Evolutionary conservation across 1,140 invertebrate species (phyloP).

Genomic region (Microplitis mediator): DNA sequence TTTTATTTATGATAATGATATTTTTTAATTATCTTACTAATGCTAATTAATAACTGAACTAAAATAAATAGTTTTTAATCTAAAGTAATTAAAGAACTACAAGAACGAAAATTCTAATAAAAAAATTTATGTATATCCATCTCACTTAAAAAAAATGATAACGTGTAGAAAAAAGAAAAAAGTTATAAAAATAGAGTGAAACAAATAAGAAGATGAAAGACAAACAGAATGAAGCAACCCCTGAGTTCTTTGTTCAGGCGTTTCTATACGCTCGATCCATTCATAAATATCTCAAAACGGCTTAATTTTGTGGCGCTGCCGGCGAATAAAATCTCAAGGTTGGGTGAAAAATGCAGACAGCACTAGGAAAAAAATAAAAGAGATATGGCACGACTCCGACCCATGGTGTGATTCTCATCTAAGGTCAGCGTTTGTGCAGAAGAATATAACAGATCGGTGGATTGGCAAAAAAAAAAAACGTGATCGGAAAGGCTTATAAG

Average conservation of each 20-base stretch:
- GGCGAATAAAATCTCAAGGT: slow-evolving; percentile 57
- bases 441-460: slow-evolving; percentile 13
- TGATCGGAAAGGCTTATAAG: slow-evolving; percentile 1
- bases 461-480: background rate
- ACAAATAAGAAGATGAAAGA: background rate
- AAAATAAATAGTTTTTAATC: too few relatives aligned
- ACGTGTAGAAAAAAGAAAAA: background rate
- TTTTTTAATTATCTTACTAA: too few relatives aligned
- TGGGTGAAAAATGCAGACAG: slow-evolving; percentile 59
- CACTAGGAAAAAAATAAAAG: slow-evolving; percentile 25
- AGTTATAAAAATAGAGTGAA: background rate
- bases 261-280: slow-evolving; percentile 49
- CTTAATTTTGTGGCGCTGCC: slow-evolving; percentile 61
- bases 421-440: slow-evolving; percentile 44
- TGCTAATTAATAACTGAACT: too few relatives aligned
- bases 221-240: slow-evolving; percentile 21
- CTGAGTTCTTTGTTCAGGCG: slow-evolving; percentile 52
- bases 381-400: slow-evolving; percentile 52
- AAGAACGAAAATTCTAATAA: too few relatives aligned
- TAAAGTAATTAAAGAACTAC: too few relatives aligned
- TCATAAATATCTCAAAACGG: slow-evolving; percentile 65
- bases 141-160: too few relatives aligned
- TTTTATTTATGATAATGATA: too few relatives aligned
- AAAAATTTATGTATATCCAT: too few relatives aligned
- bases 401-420: slow-evolving; percentile 47